Evolutionary conservation across 1,140 invertebrate genomes (phyloP).

Genomic region (Bursaphelenchus mucronatus): DNA sequence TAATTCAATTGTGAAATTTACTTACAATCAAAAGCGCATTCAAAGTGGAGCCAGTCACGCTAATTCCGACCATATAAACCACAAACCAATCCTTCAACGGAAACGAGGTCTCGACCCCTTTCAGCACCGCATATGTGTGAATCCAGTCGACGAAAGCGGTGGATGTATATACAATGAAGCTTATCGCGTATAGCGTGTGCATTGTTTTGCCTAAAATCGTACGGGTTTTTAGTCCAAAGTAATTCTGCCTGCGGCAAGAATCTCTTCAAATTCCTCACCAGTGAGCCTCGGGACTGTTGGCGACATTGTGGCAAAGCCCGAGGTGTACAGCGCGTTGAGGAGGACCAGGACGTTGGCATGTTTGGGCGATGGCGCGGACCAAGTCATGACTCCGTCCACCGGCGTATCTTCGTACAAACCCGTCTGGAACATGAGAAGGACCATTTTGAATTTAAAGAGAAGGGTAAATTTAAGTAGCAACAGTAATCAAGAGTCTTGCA

Average conservation of each 20-base stretch:
- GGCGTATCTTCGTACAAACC: too few species aligned
- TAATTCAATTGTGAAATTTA: too few species aligned
- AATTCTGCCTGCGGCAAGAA: background rate
- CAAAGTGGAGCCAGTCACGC: conserved; percentile 54
- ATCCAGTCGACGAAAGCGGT: conserved; percentile 54
- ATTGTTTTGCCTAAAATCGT: conserved; percentile 42
- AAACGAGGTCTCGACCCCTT: conserved; percentile 54
- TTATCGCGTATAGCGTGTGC: conserved; percentile 57
- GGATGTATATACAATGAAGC: conserved; percentile 52
- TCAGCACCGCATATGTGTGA: conserved; percentile 48
- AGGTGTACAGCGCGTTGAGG: conserved; percentile 54
- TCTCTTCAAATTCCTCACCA: conserved; percentile 18
- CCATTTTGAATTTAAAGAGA: too few species aligned
- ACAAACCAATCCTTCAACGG: conserved; percentile 54
- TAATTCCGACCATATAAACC: conserved; percentile 39
- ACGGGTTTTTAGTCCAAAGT: conserved; percentile 7
- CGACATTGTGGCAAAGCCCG: conserved; percentile 49
- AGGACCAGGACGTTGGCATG: conserved; percentile 52
- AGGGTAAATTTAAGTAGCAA: too few species aligned
- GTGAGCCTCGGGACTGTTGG: conserved; percentile 54
- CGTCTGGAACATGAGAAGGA: too few species aligned
- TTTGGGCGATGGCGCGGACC: conserved; percentile 11
- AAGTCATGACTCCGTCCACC: too few species aligned
- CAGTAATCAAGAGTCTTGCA: too few species aligned
- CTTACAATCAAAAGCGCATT: conserved; percentile 47